A percentile compares a stretch with the other conserved stretches of the same genome.
These are phyloP conservation scores for Drosophila subsilvestris DNA, from an alignment of 2,888 invertebrate species.

Conservation along the genomic window DNA sequence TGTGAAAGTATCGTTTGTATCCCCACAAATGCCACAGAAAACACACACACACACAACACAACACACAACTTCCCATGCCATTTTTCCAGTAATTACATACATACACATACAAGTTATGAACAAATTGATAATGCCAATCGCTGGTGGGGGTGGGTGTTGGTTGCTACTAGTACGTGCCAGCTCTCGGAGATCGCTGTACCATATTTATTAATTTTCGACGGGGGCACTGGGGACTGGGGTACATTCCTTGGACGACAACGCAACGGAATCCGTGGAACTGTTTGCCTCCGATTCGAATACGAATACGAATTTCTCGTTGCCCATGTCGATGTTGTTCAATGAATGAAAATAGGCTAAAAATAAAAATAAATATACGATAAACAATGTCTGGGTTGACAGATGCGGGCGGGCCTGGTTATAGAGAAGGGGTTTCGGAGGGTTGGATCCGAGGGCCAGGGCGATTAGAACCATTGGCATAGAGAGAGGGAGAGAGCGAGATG, in stretches of 20 bases:
- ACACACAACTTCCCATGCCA: neutral
- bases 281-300: conserved; percentile 1
- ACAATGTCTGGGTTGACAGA: conserved; percentile 44
- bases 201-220: conserved; percentile 33
- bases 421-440: conserved; percentile 5
- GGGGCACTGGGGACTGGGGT: neutral
- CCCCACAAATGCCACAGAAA: conserved; percentile 4
- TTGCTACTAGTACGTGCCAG: conserved; percentile 32
- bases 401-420: conserved; percentile 33
- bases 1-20: conserved; percentile 19
- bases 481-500: conserved; percentile 7
- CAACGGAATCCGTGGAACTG: conserved; percentile 24
- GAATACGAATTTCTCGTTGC: conserved; percentile 30
- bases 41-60: neutral
- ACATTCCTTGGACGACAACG: conserved; percentile 27
- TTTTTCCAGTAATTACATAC: conserved; percentile 39
- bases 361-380: conserved; percentile 39
- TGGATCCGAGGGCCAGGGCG: neutral
- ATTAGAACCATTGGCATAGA: conserved; percentile 16
- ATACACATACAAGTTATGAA: conserved; percentile 38
- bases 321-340: conserved; percentile 33
- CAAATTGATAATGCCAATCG: conserved; percentile 41
- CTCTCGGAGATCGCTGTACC: conserved; percentile 18
- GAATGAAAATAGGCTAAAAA: conserved; percentile 47
- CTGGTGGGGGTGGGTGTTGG: neutral